These are phyloP conservation scores for Macroglossus sobrinus DNA, from an alignment of 2,113 vertebrate species.

Conservation along the genomic window DNA sequence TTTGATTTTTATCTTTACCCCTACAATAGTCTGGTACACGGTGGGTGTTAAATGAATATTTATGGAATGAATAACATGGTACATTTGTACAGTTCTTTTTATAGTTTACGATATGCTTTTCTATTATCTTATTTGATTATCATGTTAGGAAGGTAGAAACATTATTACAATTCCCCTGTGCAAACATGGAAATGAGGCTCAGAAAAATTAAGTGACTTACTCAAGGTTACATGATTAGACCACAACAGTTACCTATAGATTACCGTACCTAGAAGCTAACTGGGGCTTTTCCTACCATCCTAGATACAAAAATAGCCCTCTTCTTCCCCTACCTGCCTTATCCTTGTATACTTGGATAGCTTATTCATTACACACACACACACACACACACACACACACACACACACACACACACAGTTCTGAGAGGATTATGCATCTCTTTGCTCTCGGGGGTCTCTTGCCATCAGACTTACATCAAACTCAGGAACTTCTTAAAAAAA, in stretches of 20 bases:
- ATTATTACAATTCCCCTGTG: not conserved
- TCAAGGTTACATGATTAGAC: not conserved
- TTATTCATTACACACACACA: not conserved
- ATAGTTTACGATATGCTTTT: not conserved
- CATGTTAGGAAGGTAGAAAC: not conserved
- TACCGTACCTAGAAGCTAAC: not conserved
- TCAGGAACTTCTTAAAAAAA: conserved; percentile 20
- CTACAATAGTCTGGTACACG: not conserved
- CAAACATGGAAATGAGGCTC: not conserved
- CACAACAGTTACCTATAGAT: not conserved
- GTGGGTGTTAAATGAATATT: not conserved
- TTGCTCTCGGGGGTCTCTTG: not conserved
- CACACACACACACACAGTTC: not conserved
- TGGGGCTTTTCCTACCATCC: not conserved
- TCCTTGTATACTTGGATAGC: not conserved
- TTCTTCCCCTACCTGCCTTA: not conserved
- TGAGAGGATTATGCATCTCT: conserved; percentile 2
- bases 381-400: too few relatives aligned
- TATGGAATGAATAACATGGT: not conserved
- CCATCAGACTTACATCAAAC: not conserved
- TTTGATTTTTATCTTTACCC: not conserved
- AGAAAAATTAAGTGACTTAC: not conserved
- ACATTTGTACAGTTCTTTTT: conserved; percentile 2
- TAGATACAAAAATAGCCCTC: not conserved
- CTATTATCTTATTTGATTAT: not conserved